Evolutionary conservation across 2,888 invertebrate genomes (phyloP).

Genomic region (Phalera bucephala): DNA sequence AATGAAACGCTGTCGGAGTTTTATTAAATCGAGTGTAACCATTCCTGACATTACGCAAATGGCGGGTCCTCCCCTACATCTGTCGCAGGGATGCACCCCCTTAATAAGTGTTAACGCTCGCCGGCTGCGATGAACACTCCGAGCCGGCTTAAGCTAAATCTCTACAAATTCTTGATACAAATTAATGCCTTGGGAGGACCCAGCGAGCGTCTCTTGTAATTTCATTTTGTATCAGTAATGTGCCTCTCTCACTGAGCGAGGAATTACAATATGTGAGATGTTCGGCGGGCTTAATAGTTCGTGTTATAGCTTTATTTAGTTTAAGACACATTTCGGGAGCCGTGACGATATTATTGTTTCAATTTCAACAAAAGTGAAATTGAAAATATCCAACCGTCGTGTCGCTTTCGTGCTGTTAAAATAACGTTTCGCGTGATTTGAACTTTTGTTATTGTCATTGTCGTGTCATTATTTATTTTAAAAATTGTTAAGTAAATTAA

Average conservation of each 20-base stretch:
- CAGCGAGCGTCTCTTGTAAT: constrained; percentile 69
- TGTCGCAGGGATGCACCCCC: constrained; percentile 83
- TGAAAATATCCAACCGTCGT: neutral
- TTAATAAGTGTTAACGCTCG: constrained; percentile 83
- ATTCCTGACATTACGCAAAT: constrained; percentile 82
- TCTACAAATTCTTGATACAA: constrained; percentile 83
- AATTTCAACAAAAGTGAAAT: neutral
- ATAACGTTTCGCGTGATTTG: too few species aligned
- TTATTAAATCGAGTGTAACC: constrained; percentile 84
- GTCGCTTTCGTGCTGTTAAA: neutral
- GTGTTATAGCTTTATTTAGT: constrained; percentile 30
- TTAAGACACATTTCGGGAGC: constrained; percentile 9
- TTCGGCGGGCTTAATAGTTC: constrained; percentile 37
- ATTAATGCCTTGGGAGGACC: constrained; percentile 75
- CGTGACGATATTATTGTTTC: constrained; percentile 12
- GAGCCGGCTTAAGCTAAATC: constrained; percentile 77
- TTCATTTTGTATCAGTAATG: constrained; percentile 67
- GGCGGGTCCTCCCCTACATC: constrained; percentile 81
- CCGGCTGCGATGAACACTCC: constrained; percentile 78
- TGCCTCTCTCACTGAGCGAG: constrained; percentile 43
- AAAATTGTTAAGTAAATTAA: too few species aligned
- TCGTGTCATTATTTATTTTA: too few species aligned
- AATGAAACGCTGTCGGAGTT: constrained; percentile 81
- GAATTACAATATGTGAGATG: constrained; percentile 45
- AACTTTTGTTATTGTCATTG: too few species aligned